Percentiles rank a stretch among this genome's conserved stretches.
Conservation (phyloP, 2,888 invertebrate genomes). For the Drosophila tripunctata region DNA sequence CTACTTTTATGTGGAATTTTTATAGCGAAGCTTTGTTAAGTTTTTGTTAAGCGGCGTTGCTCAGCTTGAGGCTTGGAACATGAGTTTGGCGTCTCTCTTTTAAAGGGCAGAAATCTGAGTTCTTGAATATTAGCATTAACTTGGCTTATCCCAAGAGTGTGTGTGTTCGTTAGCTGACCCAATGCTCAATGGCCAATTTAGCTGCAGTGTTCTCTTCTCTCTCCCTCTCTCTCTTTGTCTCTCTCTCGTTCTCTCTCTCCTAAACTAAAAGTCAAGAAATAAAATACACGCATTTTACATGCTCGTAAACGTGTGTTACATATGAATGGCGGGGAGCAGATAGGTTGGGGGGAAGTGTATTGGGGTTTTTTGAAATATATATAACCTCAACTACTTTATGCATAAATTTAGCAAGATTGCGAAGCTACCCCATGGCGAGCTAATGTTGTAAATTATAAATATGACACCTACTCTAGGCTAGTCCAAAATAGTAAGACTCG, state of each 20-base stretch:
- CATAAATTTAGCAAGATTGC: constrained; percentile 78
- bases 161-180: constrained; percentile 65
- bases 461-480: constrained; percentile 82
- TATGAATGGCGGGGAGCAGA: constrained; percentile 38
- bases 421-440: constrained; percentile 81
- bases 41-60: neutral
- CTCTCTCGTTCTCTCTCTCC: constrained; percentile 33
- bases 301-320: constrained; percentile 78
- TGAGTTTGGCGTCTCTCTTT: constrained; percentile 6
- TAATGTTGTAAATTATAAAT: constrained; percentile 83
- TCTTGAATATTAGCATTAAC: constrained; percentile 53
- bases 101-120: constrained; percentile 32
- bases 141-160: constrained; percentile 38
- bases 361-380: constrained; percentile 51
- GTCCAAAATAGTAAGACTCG: no score
- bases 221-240: no score
- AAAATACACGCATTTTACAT: constrained; percentile 79
- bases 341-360: neutral
- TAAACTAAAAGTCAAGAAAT: constrained; percentile 67
- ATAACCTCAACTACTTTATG: constrained; percentile 78
- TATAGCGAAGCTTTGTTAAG: constrained; percentile 8
- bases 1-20: constrained; percentile 25
- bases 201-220: constrained; percentile 34
- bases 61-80: constrained; percentile 7
- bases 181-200: constrained; percentile 61